Percentiles rank a stretch among this genome's conserved stretches.
Conservation (phyloP, 2,113 vertebrate genomes). For the Onychostruthus taczanowskii region DNA sequence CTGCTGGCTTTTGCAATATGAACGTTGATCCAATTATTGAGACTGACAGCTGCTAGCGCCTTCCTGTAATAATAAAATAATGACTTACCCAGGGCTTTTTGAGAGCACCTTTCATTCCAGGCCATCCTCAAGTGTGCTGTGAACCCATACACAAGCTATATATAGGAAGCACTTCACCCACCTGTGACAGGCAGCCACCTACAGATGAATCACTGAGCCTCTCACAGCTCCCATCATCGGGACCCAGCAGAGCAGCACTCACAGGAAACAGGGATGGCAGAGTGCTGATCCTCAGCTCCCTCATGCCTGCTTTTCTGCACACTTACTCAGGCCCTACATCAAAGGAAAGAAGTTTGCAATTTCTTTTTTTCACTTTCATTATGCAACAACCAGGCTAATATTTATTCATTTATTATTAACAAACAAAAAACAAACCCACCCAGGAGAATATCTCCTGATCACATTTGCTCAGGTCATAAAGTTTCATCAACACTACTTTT, state of each 20-base stretch:
- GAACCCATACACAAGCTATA: constrained; percentile 4
- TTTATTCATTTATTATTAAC: not conserved
- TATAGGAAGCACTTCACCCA: constrained; percentile 32
- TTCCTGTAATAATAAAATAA: constrained; percentile 20
- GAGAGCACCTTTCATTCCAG: constrained; percentile 30
- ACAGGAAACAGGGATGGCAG: not conserved
- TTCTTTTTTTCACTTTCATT: not conserved
- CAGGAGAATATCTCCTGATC: not conserved
- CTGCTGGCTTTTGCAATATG: constrained; percentile 3
- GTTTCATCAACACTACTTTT: not conserved
- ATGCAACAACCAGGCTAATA: not conserved
- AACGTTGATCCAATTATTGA: constrained; percentile 14
- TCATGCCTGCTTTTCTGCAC: not conserved
- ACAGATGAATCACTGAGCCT: constrained; percentile 38
- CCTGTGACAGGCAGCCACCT: constrained; percentile 48
- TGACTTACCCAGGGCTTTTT: not conserved
- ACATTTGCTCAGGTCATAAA: not conserved
- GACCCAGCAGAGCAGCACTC: not conserved
- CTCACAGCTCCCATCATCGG: not conserved
- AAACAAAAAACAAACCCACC: not conserved
- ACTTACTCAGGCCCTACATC: not conserved
- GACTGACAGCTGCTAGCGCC: constrained; percentile 1
- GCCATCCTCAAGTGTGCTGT: not conserved
- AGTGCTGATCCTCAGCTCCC: not conserved
- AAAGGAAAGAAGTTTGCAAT: not conserved